Evolutionary conservation across 2,113 vertebrate genomes (phyloP).

Genomic region (Brienomyrus brachyistius): DNA sequence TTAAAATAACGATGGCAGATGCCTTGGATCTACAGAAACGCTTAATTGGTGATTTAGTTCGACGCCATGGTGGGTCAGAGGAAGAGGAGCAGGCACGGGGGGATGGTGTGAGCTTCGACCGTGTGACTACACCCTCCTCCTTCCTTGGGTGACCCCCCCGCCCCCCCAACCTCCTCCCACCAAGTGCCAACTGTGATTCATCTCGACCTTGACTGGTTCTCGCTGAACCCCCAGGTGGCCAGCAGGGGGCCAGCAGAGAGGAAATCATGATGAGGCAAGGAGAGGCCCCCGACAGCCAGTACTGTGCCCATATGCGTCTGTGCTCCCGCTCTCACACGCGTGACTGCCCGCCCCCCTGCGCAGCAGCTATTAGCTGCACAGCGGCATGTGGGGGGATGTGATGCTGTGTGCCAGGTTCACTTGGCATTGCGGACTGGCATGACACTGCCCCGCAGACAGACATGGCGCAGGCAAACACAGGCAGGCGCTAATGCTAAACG

Average conservation of each 20-base stretch:
- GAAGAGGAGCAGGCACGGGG: no score
- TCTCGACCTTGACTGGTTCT: background rate
- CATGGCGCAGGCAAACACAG: background rate
- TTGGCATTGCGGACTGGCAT: background rate
- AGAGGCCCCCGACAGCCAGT: background rate
- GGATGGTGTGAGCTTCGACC: background rate
- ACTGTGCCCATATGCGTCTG: background rate
- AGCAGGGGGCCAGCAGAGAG: background rate
- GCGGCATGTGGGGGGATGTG: background rate
- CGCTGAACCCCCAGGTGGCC: background rate
- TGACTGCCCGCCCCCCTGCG: background rate
- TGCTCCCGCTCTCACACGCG: background rate
- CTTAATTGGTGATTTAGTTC: background rate
- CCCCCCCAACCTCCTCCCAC: background rate
- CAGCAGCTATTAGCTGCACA: background rate
- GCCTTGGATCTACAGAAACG: background rate
- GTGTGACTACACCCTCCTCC: background rate
- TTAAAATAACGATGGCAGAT: background rate
- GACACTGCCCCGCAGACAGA: background rate
- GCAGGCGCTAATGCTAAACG: background rate
- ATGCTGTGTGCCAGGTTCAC: background rate
- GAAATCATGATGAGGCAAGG: background rate
- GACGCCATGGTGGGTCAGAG: background rate
- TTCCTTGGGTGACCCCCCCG: background rate
- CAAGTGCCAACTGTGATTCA: background rate